These are phyloP conservation scores for Grapholita molesta DNA, from an alignment of 1,140 invertebrate species.

Conservation along the genomic window DNA sequence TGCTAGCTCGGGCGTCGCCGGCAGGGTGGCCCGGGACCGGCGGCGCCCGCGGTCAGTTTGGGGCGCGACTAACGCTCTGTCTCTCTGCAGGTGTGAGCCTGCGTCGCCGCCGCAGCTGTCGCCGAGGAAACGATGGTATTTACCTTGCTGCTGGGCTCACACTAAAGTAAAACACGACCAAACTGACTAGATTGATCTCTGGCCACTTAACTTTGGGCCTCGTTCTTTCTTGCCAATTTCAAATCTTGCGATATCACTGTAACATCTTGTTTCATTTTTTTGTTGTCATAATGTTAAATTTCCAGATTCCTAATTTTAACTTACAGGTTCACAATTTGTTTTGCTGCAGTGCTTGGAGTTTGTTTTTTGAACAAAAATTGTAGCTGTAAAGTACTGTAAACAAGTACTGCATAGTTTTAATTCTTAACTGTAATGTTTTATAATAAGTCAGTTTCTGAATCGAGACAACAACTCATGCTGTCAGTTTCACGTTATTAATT, in stretches of 20 bases:
- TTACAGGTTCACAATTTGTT: constrained; percentile 78
- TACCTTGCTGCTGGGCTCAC: constrained; percentile 79
- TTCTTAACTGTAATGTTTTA: constrained; percentile 70
- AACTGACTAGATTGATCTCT: constrained; percentile 76
- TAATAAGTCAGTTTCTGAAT: constrained; percentile 65
- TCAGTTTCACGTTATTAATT: constrained; percentile 46
- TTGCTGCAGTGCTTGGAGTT: constrained; percentile 80
- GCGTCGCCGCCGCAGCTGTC: constrained; percentile 73
- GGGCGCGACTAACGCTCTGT: constrained; percentile 78
- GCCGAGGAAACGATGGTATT: constrained; percentile 81
- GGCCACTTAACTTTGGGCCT: constrained; percentile 79
- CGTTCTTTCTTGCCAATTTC: constrained; percentile 74
- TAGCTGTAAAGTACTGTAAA: constrained; percentile 79
- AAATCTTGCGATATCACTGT: constrained; percentile 77
- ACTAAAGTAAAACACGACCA: constrained; percentile 78
- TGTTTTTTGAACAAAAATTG: constrained; percentile 72
- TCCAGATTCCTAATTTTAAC: constrained; percentile 76
- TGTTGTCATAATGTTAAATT: constrained; percentile 70
- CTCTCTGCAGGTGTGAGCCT: constrained; percentile 79
- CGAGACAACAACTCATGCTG: constrained; percentile 41
- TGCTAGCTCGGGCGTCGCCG: constrained; percentile 41
- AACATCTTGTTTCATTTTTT: constrained; percentile 66
- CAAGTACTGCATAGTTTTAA: constrained; percentile 80
- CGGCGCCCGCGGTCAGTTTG: constrained; percentile 63
- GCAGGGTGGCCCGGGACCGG: constrained; percentile 33